Evolutionary conservation across 2,113 vertebrate genomes (phyloP), one percentile per base, ranked within the genome.

Genomic region (Chionis minor): DNA sequence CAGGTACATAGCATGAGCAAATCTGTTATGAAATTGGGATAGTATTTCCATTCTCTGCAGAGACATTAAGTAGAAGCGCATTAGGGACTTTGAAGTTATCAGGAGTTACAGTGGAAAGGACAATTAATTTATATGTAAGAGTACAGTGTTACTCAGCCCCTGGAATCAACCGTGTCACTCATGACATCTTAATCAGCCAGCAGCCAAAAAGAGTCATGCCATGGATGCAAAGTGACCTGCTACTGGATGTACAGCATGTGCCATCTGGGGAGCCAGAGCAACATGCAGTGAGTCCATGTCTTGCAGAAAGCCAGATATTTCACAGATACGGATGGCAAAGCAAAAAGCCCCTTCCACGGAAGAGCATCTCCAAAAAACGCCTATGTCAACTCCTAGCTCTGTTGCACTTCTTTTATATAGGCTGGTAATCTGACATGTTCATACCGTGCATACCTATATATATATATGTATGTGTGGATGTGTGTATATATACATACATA

Each of bases 161-260:
- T 94, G 42, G 42, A 74, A 55, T 45, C 51, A 78, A 2, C 21
- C 0, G 0, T 24, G 49, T 91, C 72, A n/a, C 77, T 75, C 40
- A 45, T 12, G 51, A 14, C n/a, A 45, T 62, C 55, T 61, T 38
- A 62, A 33, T 24, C 35, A 77, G 19, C 19, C 70, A 59, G 32
- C 49, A 83, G 63, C 59, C 10, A 5, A 32, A 84, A 35, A 32
- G 44, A 69, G 9, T 59, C 28, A 9, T 47, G 62, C 63, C 35
- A 10, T 35, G 26, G 33, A 4, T 65, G 44, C 35, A 56, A 0
- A 3, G 1, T 0, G 8, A 35, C 21, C 40, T 51, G n/a, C n/a
- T 69, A 27, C 52, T 90, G 49, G 23, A 42, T 3, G 6, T n/a
- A n/a, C 3, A 20, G 14, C 8, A 4, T 26, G 21, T 0, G 6